Evolutionary conservation across 2,888 invertebrate species (phyloP).

Genomic region (Catocala sponsa): DNA sequence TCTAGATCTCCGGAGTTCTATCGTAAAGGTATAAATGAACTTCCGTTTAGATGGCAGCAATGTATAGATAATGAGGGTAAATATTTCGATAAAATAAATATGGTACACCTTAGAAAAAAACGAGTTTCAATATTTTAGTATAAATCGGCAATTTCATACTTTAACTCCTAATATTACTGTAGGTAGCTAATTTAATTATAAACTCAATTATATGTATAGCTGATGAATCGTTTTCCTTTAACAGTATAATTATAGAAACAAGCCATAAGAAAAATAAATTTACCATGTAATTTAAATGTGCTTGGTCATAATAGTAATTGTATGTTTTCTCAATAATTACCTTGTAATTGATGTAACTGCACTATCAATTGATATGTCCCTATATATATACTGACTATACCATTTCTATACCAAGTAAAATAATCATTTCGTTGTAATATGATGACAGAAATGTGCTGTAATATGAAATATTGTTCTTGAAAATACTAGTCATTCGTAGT

Average conservation of each 20-base stretch:
- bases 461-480: too few relatives aligned
- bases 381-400: neutral
- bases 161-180: too few relatives aligned
- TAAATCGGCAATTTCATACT: too few relatives aligned
- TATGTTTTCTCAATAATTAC: slow-evolving; percentile 1
- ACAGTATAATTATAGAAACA: slow-evolving; percentile 36
- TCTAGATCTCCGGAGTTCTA: too few relatives aligned
- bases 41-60: too few relatives aligned
- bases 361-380: neutral
- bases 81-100: too few relatives aligned
- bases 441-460: too few relatives aligned
- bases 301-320: slow-evolving; percentile 7
- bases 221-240: slow-evolving; percentile 35
- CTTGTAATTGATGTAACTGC: slow-evolving; percentile 4
- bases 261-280: slow-evolving; percentile 33
- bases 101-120: too few relatives aligned
- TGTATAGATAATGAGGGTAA: too few relatives aligned
- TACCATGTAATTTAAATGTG: slow-evolving; percentile 6
- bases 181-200: slow-evolving; percentile 24
- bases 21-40: too few relatives aligned
- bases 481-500: too few relatives aligned
- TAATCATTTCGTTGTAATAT: neutral
- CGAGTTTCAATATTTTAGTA: too few relatives aligned
- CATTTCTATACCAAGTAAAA: neutral
- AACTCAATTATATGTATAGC: slow-evolving; percentile 45